Evolutionary conservation across 2,888 invertebrate genomes (phyloP).

Genomic region (Drosophila algonquin): DNA sequence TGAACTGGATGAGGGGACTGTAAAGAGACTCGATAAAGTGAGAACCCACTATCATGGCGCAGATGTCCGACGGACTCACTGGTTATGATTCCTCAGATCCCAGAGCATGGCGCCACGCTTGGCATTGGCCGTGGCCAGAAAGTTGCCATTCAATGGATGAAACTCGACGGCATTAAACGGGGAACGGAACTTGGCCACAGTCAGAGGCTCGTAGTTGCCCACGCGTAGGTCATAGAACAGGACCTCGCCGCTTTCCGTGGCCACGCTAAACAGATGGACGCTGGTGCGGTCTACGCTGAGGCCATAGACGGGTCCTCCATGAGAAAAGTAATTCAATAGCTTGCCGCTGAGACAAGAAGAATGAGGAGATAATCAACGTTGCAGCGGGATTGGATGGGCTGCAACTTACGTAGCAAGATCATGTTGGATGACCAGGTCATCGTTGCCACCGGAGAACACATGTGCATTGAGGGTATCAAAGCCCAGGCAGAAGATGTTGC

Average conservation of each 20-base stretch:
- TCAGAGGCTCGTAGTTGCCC: conserved; percentile 84
- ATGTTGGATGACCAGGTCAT: conserved; percentile 96
- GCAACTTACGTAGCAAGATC: conserved; percentile 90
- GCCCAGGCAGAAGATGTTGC: conserved; percentile 96
- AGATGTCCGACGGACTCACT: conserved; percentile 84
- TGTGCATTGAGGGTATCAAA: conserved; percentile 91
- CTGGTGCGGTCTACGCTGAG: conserved; percentile 88
- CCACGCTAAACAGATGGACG: conserved; percentile 92
- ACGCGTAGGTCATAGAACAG: conserved; percentile 91
- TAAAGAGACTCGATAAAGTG: neutral
- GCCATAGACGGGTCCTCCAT: conserved; percentile 95
- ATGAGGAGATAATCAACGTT: neutral
- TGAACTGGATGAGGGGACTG: conserved; percentile 90
- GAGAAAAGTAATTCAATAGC: conserved; percentile 90
- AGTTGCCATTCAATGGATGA: conserved; percentile 92
- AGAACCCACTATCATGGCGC: too few relatives aligned
- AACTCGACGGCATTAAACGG: conserved; percentile 98
- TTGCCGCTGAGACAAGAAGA: conserved; percentile 79
- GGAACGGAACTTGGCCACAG: conserved; percentile 86
- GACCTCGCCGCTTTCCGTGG: conserved; percentile 95
- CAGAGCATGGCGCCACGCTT: conserved; percentile 94
- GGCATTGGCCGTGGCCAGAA: conserved; percentile 94
- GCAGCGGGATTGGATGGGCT: neutral
- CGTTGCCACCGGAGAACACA: conserved; percentile 97
- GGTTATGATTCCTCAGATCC: conserved; percentile 93